Evolutionary conservation across 2,797 vertebrate genomes (phyloP), one percentile per base, ranked within the genome.

Genomic region (Microctenopoma steveboyesi): DNA sequence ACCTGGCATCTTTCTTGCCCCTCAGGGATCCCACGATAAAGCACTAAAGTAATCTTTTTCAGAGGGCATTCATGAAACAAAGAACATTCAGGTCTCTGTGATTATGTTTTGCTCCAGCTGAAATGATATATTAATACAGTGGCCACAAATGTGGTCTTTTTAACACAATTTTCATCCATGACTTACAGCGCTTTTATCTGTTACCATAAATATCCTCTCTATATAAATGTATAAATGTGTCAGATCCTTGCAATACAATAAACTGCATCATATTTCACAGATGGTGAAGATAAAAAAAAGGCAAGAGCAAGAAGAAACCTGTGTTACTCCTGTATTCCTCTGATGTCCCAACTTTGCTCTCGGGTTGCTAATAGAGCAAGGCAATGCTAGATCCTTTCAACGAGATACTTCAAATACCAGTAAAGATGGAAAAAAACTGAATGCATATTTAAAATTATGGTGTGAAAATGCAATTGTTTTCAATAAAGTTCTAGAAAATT

Each of bases 221-320:
- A 86, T 91, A 92, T 91, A 94, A 93, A 95, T 94, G 89, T 85
- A 88, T 92, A 92, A 93, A 93, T 86, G 90, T 94, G 91, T 93
- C 93, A 93, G 78, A 93, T 87, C 85, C 87, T 81, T 80, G 88
- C 84, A 92, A 93, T 91, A 93, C 89, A 94, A 94, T 94, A 93
- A 94, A 92, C 87, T 88, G 81, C 61, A 72, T 83, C 88, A 93
- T 94, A 93, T 92, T 93, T 95, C 91, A 94, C 78, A 82, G 72
- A 81, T 63, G 60, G 69, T 57, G 71, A 71, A 76, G 82, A 89
- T 74, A 79, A 78, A 83, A 72, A 79, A 82, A 57, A 81, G 69
- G 67, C 55, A 50, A 76, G 60, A 16, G 59, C 72, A 76, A 22
- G 22, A 81, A 77, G 64, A 55, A 88, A 76, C 37, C 61, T 78